Conservation (phyloP, 92 coral and sea anemone genomes). For the Siderastrea siderea region DNA sequence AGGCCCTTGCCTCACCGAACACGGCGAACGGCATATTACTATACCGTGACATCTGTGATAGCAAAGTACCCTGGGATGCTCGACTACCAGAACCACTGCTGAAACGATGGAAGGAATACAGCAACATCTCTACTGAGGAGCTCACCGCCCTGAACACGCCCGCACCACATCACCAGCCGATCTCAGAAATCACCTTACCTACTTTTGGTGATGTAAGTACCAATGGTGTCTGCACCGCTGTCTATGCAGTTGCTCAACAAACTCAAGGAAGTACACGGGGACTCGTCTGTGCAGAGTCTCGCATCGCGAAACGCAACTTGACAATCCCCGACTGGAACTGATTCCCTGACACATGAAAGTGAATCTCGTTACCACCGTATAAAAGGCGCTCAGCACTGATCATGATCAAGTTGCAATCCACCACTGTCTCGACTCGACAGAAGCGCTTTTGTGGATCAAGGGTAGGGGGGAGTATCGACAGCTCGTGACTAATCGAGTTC, state of each 20-base stretch:
- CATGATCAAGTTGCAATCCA: constrained; percentile 7
- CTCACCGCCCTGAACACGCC: not conserved
- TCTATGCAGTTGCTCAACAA: constrained; percentile 17
- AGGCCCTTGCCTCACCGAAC: constrained; percentile 29
- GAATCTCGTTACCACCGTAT: constrained; percentile 41
- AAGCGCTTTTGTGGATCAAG: constrained; percentile 51
- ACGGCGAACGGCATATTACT: constrained; percentile 61
- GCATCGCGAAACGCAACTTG: constrained; percentile 39
- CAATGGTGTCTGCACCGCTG: constrained; percentile 11
- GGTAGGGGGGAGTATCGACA: constrained; percentile 56
- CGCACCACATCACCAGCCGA: not conserved
- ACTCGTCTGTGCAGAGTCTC: constrained; percentile 49
- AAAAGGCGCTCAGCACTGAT: constrained; percentile 21
- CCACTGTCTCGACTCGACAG: constrained; percentile 48
- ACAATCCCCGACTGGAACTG: constrained; percentile 51
- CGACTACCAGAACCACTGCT: constrained; percentile 45
- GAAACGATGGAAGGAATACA: constrained; percentile 66
- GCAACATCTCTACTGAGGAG: not conserved
- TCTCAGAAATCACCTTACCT: not conserved
- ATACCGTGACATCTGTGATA: constrained; percentile 63
- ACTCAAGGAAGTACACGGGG: constrained; percentile 34
- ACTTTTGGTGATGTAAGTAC: constrained; percentile 19
- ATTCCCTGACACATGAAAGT: constrained; percentile 49
- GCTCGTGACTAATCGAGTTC: constrained; percentile 44
- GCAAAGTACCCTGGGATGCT: constrained; percentile 71